These are phyloP conservation scores for Mormyrus iriodes DNA, from an alignment of 2,113 vertebrate species.

Conservation along the genomic window DNA sequence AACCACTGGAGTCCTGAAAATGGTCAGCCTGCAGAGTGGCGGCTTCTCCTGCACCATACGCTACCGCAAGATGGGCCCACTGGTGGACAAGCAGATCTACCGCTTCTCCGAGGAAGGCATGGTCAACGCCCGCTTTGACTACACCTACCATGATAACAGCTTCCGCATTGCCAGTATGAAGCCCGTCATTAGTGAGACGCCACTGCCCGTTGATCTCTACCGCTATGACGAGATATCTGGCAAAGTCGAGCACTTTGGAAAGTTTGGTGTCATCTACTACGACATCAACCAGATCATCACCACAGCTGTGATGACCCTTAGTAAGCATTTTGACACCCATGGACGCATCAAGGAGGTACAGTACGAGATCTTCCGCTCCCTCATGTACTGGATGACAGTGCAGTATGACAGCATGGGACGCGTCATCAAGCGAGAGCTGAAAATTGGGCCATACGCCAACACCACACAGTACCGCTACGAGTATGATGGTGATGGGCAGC, in stretches of 20 bases:
- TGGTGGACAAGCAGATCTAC: constrained; percentile 96
- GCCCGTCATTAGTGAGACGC: constrained; percentile 93
- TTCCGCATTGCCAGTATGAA: constrained; percentile 98
- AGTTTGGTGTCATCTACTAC: constrained; percentile 98
- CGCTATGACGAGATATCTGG: constrained; percentile 96
- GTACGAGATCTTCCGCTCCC: constrained; percentile 95
- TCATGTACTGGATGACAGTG: constrained; percentile 99
- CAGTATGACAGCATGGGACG: constrained; percentile 97
- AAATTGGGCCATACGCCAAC: constrained; percentile 94
- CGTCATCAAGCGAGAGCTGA: constrained; percentile 94
- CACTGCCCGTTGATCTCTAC: constrained; percentile 93
- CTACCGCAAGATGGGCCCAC: constrained; percentile 91
- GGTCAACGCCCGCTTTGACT: constrained; percentile 97
- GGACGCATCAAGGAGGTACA: constrained; percentile 98
- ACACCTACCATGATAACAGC: constrained; percentile 96
- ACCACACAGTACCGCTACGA: constrained; percentile 97
- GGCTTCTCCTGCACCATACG: constrained; percentile 95
- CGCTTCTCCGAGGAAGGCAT: constrained; percentile 96
- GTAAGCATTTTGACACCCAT: constrained; percentile 96
- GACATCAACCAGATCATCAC: constrained; percentile 99
- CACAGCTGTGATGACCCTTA: constrained; percentile 95
- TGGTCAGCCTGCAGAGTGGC: constrained; percentile 94
- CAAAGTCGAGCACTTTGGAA: constrained; percentile 97
- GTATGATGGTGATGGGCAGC: constrained; percentile 92
- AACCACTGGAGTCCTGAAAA: constrained; percentile 89